Evolutionary conservation across 2,797 vertebrate genomes (phyloP).

Genomic region (Bovichtus variegatus): DNA sequence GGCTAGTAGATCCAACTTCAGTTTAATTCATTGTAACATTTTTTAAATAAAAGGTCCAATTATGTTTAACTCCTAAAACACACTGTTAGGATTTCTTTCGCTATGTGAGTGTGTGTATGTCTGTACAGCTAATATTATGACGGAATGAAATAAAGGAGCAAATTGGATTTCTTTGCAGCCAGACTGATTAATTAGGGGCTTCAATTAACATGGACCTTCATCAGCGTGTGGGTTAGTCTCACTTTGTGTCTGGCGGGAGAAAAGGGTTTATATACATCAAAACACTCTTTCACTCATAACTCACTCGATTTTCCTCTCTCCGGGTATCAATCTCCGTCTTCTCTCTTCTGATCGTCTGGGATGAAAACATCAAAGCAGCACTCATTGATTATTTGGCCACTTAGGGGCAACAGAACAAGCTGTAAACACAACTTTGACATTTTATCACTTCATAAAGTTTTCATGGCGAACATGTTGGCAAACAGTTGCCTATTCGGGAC

Average conservation of each 20-base stretch:
- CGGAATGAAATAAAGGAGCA: constrained; percentile 30
- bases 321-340: neutral
- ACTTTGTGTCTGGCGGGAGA: constrained; percentile 28
- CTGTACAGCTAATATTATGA: constrained; percentile 37
- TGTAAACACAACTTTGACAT: neutral
- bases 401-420: neutral
- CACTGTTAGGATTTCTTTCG: neutral
- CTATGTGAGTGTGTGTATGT: constrained; percentile 7
- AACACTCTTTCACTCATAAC: neutral
- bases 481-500: neutral
- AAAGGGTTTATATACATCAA: neutral
- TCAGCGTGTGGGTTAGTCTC: constrained; percentile 37
- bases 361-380: neutral
- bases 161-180: constrained; percentile 52
- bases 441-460: neutral
- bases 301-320: neutral
- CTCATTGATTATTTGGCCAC: neutral
- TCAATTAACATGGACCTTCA: constrained; percentile 56
- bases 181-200: constrained; percentile 48
- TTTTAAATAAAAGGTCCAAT: neutral
- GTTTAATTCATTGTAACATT: too few relatives aligned
- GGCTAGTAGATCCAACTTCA: neutral
- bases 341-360: neutral
- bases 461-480: neutral
- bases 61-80: neutral